A percentile compares a stretch with the other conserved stretches of the same genome.
phyloP scores from a whole-genome alignment of 2,888 invertebrate genomes.

The Willowsia nigromaculata region DNA sequence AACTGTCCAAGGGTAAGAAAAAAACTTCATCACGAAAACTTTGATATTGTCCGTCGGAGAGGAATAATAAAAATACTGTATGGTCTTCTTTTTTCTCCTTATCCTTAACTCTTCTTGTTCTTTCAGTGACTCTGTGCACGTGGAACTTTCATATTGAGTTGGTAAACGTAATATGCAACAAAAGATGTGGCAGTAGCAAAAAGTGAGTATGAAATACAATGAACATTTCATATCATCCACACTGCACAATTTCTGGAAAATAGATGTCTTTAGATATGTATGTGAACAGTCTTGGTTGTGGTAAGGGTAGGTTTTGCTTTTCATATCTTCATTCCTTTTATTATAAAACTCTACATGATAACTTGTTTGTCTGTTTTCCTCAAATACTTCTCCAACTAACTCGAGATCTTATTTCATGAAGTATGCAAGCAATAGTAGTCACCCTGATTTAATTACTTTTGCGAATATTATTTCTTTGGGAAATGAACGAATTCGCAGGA shows the following conservation, averaged over 20 bases:
- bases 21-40: conserved; percentile 69
- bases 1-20: conserved; percentile 59
- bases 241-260: background rate
- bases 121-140: conserved; percentile 32
- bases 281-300: background rate
- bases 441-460: too few relatives aligned
- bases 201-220: background rate
- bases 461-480: too few relatives aligned
- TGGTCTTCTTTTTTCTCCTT: conserved; percentile 48
- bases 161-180: conserved; percentile 1
- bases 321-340: conserved; percentile 47
- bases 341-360: background rate
- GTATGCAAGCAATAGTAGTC: too few relatives aligned
- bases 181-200: background rate
- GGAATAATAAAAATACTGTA: conserved; percentile 68
- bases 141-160: conserved; percentile 35
- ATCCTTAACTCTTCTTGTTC: background rate
- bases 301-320: conserved; percentile 40
- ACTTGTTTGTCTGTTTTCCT: background rate
- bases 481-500: background rate
- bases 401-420: too few relatives aligned
- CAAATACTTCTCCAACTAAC: too few relatives aligned
- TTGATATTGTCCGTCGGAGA: conserved; percentile 69
- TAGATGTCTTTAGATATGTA: background rate
- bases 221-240: background rate